phyloP scores from a whole-genome alignment of 2,113 vertebrate species.

The Cichladusa arquata region DNA sequence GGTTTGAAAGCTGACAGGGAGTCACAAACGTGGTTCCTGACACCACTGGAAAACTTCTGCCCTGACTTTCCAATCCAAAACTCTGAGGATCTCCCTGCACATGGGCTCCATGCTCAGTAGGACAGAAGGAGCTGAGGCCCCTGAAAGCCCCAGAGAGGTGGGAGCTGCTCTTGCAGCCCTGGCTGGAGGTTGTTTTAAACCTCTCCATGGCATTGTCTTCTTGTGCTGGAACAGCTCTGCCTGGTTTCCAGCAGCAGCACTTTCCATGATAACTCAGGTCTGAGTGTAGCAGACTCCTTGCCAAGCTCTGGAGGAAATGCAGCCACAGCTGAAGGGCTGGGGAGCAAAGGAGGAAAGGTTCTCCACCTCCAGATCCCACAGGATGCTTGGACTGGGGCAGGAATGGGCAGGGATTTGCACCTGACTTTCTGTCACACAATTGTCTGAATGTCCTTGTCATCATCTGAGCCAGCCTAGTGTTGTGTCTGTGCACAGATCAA shows the following conservation, averaged over 20 bases:
- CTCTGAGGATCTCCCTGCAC: neutral
- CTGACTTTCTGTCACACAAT: neutral
- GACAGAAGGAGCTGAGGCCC: neutral
- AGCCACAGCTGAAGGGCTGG: neutral
- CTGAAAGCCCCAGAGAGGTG: neutral
- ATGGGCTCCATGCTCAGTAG: neutral
- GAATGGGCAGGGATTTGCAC: neutral
- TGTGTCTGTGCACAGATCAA: neutral
- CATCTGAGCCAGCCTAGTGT: neutral
- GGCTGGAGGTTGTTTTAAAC: neutral
- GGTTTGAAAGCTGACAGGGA: neutral
- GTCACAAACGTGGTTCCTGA: neutral
- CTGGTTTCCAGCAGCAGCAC: neutral
- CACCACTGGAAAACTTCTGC: neutral
- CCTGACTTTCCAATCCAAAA: neutral
- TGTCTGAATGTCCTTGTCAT: accelerated
- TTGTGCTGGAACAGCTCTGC: neutral
- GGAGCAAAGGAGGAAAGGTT: neutral
- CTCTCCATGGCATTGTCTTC: neutral
- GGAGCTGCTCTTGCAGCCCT: neutral
- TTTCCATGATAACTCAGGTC: neutral
- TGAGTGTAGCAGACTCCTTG: neutral
- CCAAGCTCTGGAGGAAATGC: neutral
- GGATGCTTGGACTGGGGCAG: neutral
- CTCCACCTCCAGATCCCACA: neutral